Evolutionary conservation across 1,140 invertebrate species (phyloP).

Genomic region (Tetramorium parvispinum): DNA sequence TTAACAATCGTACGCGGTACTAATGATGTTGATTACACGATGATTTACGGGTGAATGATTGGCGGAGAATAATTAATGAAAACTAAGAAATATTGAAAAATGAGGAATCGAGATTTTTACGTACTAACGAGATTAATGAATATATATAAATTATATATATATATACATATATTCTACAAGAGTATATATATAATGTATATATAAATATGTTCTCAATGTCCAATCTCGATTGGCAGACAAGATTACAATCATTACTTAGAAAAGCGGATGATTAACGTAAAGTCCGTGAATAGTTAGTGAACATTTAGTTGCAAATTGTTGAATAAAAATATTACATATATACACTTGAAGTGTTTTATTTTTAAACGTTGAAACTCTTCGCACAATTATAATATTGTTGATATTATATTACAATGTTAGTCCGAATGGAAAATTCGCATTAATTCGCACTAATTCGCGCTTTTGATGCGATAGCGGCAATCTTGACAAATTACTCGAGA

Average conservation of each 20-base stretch:
- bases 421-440: neutral
- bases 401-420: conserved; percentile 16
- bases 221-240: conserved; percentile 7
- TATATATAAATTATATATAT: conserved; percentile 25
- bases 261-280: conserved; percentile 1
- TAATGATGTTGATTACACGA: conserved; percentile 8
- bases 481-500: conserved; percentile 15
- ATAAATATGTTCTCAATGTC: conserved; percentile 17
- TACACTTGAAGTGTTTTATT: conserved; percentile 32
- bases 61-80: conserved; percentile 15
- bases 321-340: conserved; percentile 27
- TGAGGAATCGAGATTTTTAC: conserved; percentile 20
- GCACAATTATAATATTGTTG: conserved; percentile 34
- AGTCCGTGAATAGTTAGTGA: neutral
- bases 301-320: conserved; percentile 46
- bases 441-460: neutral
- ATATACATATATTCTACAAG: neutral
- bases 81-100: neutral
- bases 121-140: conserved; percentile 14
- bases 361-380: conserved; percentile 40
- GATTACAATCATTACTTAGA: conserved; percentile 15
- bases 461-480: conserved; percentile 8
- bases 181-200: conserved; percentile 36
- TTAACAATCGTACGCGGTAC: conserved; percentile 20
- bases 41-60: conserved; percentile 29